phyloP scores from a whole-genome alignment of 1,140 invertebrate species.

The Eupristina koningsbergeri region DNA sequence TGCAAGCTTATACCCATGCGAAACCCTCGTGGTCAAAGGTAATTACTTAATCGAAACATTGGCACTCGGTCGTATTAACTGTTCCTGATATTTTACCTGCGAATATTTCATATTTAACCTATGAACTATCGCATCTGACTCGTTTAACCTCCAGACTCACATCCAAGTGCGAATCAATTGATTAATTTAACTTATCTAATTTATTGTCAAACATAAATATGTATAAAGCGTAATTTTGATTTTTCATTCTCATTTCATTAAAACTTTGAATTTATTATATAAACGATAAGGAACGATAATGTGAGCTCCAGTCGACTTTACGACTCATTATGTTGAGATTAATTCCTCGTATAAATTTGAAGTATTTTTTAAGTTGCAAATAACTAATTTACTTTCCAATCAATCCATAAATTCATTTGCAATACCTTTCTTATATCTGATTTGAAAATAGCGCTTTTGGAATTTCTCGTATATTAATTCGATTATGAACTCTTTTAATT shows the following conservation, averaged over 20 bases:
- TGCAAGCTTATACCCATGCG: not conserved
- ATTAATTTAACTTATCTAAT: not conserved
- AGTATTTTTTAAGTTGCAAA: not conserved
- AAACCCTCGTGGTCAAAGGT: not conserved
- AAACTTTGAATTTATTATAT: not conserved
- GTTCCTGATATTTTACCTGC: not conserved
- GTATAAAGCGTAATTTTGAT: not conserved
- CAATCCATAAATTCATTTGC: conserved; percentile 2
- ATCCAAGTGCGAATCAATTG: not conserved
- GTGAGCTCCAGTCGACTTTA: not conserved
- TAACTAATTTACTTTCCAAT: not conserved
- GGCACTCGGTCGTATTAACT: not conserved
- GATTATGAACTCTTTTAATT: not conserved
- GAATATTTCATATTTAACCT: not conserved
- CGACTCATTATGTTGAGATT: not conserved
- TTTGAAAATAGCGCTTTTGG: not conserved
- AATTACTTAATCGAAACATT: not conserved
- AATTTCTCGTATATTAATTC: not conserved
- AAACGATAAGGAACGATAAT: not conserved
- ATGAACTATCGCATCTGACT: not conserved
- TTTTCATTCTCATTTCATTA: not conserved
- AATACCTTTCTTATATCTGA: not conserved
- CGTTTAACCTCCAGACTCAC: not conserved
- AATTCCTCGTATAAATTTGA: not conserved
- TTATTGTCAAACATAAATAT: not conserved